phyloP scores from a whole-genome alignment of 2,797 vertebrate species.

The Yasuhikotakia modesta region DNA sequence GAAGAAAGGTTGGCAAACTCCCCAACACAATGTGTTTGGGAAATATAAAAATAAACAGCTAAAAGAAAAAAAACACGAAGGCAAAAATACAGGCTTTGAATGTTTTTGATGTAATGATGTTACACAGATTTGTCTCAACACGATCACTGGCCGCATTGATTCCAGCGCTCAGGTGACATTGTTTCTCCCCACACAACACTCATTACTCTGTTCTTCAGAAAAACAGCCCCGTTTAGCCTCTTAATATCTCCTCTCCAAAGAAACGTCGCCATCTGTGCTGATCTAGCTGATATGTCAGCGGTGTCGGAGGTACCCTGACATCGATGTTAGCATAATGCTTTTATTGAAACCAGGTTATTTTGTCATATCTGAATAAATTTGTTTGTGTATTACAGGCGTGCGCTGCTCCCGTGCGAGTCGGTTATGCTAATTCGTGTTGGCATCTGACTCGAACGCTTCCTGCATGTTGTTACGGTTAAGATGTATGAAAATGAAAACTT shows the following conservation, averaged over 20 bases:
- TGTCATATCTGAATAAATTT: slow-evolving; percentile 38
- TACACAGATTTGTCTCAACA: slow-evolving; percentile 30
- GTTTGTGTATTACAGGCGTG: not conserved
- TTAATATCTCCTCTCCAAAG: slow-evolving; percentile 40
- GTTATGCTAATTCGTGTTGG: not conserved
- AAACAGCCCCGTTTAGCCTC: slow-evolving; percentile 44
- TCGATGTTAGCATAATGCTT: slow-evolving; percentile 39
- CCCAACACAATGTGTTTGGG: not conserved
- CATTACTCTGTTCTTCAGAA: slow-evolving; percentile 49
- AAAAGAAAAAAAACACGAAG: not conserved
- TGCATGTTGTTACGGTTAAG: not conserved
- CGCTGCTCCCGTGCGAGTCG: not conserved
- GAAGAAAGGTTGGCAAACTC: too few species aligned
- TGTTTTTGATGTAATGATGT: slow-evolving; percentile 39
- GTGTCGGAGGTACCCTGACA: slow-evolving; percentile 39
- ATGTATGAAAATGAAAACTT: not conserved
- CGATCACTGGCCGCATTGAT: slow-evolving; percentile 39
- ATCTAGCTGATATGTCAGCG: slow-evolving; percentile 42
- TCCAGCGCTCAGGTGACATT: slow-evolving; percentile 49
- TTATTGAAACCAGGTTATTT: slow-evolving; percentile 42
- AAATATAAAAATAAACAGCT: slow-evolving; percentile 22
- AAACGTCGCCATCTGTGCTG: slow-evolving; percentile 1
- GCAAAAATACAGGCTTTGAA: slow-evolving; percentile 15
- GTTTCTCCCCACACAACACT: slow-evolving; percentile 47
- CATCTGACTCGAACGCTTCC: not conserved